These are phyloP conservation scores for Sphaerophoria rueppellii DNA, from an alignment of 2,888 invertebrate species.

Conservation along the genomic window DNA sequence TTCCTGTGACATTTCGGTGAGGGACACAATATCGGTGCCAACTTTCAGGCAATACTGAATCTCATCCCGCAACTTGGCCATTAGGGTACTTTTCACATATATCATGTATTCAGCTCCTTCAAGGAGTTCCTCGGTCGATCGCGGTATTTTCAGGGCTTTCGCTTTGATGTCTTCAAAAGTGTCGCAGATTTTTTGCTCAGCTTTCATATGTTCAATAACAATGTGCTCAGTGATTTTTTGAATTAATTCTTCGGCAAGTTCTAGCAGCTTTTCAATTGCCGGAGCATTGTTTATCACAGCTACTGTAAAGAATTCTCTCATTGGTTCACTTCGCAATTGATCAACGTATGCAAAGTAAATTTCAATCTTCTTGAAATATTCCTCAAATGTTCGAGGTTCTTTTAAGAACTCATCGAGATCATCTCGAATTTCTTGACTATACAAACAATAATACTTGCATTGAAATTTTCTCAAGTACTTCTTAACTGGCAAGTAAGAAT, in stretches of 20 bases:
- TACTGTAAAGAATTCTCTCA: conserved; percentile 87
- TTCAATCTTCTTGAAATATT: conserved; percentile 85
- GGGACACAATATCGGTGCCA: conserved; percentile 88
- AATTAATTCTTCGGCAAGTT: conserved; percentile 84
- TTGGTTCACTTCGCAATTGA: conserved; percentile 85
- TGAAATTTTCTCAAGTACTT: conserved; percentile 84
- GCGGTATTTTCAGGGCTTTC: conserved; percentile 88
- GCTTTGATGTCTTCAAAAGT: conserved; percentile 88
- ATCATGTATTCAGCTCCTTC: conserved; percentile 92
- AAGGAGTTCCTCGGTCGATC: conserved; percentile 91
- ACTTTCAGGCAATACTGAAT: conserved; percentile 86
- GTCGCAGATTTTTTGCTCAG: conserved; percentile 87
- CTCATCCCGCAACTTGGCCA: conserved; percentile 87
- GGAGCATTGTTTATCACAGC: conserved; percentile 86
- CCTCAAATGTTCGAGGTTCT: conserved; percentile 84
- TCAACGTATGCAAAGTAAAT: conserved; percentile 85
- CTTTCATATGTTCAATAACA: conserved; percentile 85
- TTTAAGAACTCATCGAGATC: conserved; percentile 83
- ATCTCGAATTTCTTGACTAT: conserved; percentile 82
- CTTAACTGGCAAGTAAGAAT: conserved; percentile 84
- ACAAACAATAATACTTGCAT: conserved; percentile 84
- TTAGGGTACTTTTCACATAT: conserved; percentile 88
- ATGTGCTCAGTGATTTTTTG: conserved; percentile 86
- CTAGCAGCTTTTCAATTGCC: conserved; percentile 85
- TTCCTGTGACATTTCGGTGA: conserved; percentile 88